Percentiles rank a stretch among this genome's conserved stretches.
These are phyloP conservation scores for Meiosimyza decipiens DNA, from an alignment of 2,888 invertebrate species.

Conservation along the genomic window DNA sequence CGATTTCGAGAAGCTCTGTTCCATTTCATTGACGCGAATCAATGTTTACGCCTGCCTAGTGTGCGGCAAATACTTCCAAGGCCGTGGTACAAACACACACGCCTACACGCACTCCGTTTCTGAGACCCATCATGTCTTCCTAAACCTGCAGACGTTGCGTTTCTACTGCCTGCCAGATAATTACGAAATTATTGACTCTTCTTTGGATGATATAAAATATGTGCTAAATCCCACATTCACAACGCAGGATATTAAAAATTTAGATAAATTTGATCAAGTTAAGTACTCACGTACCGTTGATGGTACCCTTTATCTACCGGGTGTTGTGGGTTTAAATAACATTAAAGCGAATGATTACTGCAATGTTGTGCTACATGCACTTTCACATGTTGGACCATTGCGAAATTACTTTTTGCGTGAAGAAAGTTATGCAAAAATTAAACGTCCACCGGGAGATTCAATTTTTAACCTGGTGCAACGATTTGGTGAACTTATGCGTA, in stretches of 20 bases:
- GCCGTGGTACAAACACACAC: conserved; percentile 97
- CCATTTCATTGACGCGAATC: conserved; percentile 95
- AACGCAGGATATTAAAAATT: conserved; percentile 79
- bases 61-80: conserved; percentile 98
- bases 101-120: conserved; percentile 99
- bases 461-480: conserved; percentile 87
- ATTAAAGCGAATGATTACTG: conserved; percentile 99
- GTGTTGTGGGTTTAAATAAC: conserved; percentile 97
- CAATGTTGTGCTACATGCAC: conserved; percentile 95
- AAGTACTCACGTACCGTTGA: conserved; percentile 96
- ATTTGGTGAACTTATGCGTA: conserved; percentile 95
- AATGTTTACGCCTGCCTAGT: conserved; percentile 99
- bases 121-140: conserved; percentile 96
- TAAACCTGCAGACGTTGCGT: conserved; percentile 95
- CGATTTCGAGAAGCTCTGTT: conserved; percentile 99
- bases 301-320: conserved; percentile 95
- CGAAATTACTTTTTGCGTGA: conserved; percentile 95
- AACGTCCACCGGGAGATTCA: conserved; percentile 95
- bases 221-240: conserved; percentile 97
- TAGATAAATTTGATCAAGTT: conserved; percentile 75
- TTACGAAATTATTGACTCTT: conserved; percentile 98
- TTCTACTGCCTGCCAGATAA: conserved; percentile 99
- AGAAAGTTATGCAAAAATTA: conserved; percentile 88
- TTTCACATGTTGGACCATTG: conserved; percentile 94
- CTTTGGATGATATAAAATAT: conserved; percentile 98